Conservation (phyloP, 2,888 invertebrate species). For the Drosophila infuscata region DNA sequence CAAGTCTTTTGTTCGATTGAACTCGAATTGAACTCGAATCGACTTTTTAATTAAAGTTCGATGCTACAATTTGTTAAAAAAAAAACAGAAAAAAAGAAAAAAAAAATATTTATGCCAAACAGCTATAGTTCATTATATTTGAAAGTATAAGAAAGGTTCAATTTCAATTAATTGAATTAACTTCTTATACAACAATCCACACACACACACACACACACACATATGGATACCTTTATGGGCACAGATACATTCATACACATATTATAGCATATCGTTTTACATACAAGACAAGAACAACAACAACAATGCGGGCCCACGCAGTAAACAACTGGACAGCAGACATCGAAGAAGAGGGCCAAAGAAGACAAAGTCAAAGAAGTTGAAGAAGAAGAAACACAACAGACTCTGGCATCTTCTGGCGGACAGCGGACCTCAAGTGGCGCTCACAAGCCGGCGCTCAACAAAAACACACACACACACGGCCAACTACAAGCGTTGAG, state of each 20-base stretch:
- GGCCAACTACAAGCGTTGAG: conserved; percentile 10
- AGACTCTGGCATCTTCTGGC: conserved; percentile 29
- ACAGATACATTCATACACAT: conserved; percentile 3
- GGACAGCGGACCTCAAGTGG: conserved; percentile 65
- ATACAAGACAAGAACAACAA: conserved; percentile 45
- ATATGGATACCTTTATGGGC: background rate
- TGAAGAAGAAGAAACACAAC: conserved; percentile 24
- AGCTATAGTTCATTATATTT: conserved; percentile 2
- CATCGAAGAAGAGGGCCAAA: conserved; percentile 4
- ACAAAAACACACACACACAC: conserved; percentile 23
- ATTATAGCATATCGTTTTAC: conserved; percentile 51
- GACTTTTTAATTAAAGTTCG: background rate
- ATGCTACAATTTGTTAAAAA: background rate
- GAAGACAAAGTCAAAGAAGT: conserved; percentile 6
- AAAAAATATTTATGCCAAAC: background rate
- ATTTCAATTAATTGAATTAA: conserved; percentile 20
- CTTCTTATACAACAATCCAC: background rate
- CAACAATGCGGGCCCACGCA: conserved; percentile 74
- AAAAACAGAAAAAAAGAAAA: background rate
- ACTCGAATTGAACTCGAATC: conserved; percentile 25
- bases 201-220: background rate
- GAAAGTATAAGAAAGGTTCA: conserved; percentile 14
- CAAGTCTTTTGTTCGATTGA: conserved; percentile 20
- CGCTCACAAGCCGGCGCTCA: conserved; percentile 66
- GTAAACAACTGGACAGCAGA: conserved; percentile 18